Evolutionary conservation across 2,113 vertebrate species (phyloP).

Genomic region (Shinisaurus crocodilurus): DNA sequence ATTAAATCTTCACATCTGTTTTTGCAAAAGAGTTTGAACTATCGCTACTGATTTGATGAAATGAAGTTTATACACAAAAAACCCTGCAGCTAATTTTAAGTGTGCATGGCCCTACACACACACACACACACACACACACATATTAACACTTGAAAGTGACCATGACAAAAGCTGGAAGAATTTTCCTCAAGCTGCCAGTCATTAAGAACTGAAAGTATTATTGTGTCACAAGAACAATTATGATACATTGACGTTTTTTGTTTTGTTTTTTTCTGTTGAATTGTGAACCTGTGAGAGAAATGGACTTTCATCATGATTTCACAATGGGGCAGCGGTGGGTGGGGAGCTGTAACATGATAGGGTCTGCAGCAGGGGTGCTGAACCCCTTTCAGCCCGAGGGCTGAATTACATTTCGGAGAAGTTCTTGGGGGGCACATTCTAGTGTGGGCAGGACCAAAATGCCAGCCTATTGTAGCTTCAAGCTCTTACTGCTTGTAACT

Average conservation of each 20-base stretch:
- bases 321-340: not conserved
- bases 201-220: not conserved
- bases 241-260: not conserved
- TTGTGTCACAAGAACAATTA: not conserved
- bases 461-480: too few species aligned
- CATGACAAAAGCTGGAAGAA: not conserved
- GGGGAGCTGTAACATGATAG: not conserved
- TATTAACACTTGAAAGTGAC: not conserved
- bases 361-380: not conserved
- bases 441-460: too few species aligned
- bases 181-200: not conserved
- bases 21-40: not conserved
- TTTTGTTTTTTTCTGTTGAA: not conserved
- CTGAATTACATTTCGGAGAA: too few species aligned
- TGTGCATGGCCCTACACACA: not conserved
- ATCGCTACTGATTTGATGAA: not conserved
- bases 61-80: not conserved
- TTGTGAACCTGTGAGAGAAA: not conserved
- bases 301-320: not conserved
- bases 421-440: too few species aligned
- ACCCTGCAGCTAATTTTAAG: not conserved
- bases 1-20: not conserved
- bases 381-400: too few species aligned
- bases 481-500: too few species aligned
- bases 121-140: too few species aligned